Conservation (phyloP, 2,113 vertebrate genomes). For the Podarcis raffonei region DNA sequence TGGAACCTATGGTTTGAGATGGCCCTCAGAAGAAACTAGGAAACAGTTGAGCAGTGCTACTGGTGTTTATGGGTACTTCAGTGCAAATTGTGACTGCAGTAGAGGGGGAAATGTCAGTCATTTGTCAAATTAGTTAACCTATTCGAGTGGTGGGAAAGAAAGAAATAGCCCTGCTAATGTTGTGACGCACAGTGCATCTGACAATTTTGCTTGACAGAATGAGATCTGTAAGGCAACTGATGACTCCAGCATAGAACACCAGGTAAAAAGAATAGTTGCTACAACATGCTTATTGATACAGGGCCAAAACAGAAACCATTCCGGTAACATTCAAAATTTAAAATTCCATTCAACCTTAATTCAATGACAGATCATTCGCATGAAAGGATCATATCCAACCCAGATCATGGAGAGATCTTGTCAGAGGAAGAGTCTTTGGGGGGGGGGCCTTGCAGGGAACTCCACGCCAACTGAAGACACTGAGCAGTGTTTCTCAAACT, state of each 20-base stretch:
- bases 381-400: background rate
- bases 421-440: too few relatives aligned
- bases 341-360: background rate
- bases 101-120: slow-evolving; percentile 32
- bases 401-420: too few relatives aligned
- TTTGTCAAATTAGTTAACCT: slow-evolving; percentile 43
- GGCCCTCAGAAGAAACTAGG: background rate
- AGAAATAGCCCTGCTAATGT: slow-evolving; percentile 38
- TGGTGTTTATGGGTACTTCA: slow-evolving; percentile 51
- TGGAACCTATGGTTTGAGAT: slow-evolving; percentile 50
- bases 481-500: too few relatives aligned
- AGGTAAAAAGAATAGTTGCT: background rate
- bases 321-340: background rate
- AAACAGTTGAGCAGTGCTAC: slow-evolving; percentile 32
- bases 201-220: slow-evolving; percentile 2
- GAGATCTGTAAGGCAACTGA: slow-evolving; percentile 26
- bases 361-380: background rate
- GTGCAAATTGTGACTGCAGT: slow-evolving; percentile 51
- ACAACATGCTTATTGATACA: background rate
- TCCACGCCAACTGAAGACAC: too few relatives aligned
- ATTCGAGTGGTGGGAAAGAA: background rate
- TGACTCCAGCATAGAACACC: background rate
- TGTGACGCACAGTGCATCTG: background rate
- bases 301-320: background rate
- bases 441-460: too few relatives aligned